These are phyloP conservation scores for Drosophila malerkotliana DNA, from an alignment of 1,140 invertebrate species.

Conservation along the genomic window DNA sequence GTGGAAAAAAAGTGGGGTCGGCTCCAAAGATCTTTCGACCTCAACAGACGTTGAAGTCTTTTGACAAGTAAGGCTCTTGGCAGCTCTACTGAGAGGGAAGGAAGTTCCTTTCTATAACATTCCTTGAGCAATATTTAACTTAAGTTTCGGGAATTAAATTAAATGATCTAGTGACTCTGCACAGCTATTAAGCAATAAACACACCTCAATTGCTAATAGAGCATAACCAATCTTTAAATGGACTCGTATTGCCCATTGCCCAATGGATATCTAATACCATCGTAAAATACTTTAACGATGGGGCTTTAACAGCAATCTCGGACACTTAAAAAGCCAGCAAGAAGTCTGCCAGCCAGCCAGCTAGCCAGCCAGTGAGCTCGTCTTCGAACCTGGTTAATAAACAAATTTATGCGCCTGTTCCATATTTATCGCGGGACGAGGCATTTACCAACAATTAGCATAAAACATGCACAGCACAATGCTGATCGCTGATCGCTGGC, in stretches of 20 bases:
- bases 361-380: neutral
- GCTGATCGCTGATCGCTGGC: constrained; percentile 20
- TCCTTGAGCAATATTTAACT: too few species aligned
- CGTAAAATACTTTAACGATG: constrained; percentile 64
- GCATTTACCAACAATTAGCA: constrained; percentile 60
- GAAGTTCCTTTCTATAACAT: too few species aligned
- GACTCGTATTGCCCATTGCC: constrained; percentile 32
- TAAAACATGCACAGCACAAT: constrained; percentile 54
- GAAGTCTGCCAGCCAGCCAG: neutral
- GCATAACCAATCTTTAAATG: constrained; percentile 58
- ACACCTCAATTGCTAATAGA: constrained; percentile 56
- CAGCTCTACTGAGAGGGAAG: neutral
- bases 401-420: constrained; percentile 66
- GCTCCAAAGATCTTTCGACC: constrained; percentile 33
- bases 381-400: constrained; percentile 59
- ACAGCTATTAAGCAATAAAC: constrained; percentile 58
- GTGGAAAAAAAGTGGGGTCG: constrained; percentile 9
- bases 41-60: constrained; percentile 25
- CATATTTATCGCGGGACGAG: constrained; percentile 58
- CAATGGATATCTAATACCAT: constrained; percentile 52
- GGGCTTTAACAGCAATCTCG: constrained; percentile 40
- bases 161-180: neutral
- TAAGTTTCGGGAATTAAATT: too few species aligned
- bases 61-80: constrained; percentile 14
- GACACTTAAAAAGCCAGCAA: constrained; percentile 50